These are phyloP conservation scores for Tachuris rubrigastra DNA, from an alignment of 2,113 vertebrate species.

Conservation along the genomic window DNA sequence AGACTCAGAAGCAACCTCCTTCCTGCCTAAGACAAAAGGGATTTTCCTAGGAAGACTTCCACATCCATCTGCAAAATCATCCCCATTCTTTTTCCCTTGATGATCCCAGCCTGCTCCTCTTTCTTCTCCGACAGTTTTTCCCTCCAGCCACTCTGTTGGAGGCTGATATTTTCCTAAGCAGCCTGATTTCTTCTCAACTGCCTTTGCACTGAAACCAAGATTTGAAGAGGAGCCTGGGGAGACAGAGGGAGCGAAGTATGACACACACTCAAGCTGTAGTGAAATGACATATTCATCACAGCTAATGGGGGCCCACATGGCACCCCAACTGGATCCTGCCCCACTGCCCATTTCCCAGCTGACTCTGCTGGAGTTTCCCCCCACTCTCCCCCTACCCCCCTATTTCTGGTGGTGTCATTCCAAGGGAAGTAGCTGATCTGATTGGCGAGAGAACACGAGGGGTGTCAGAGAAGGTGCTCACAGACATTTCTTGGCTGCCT, in stretches of 20 bases:
- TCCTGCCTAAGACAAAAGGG: background rate
- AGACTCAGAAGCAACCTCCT: background rate
- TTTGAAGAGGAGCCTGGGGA: conserved; percentile 1
- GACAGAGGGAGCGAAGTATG: background rate
- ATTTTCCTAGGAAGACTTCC: background rate
- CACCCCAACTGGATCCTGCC: conserved; percentile 19
- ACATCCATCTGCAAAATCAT: background rate
- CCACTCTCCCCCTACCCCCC: background rate
- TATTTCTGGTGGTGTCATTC: conserved; percentile 35
- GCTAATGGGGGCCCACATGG: background rate
- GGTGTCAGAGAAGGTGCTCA: conserved; percentile 67
- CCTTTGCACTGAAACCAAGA: background rate
- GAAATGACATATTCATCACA: conserved; percentile 17
- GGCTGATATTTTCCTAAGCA: background rate
- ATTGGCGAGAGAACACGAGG: conserved; percentile 52
- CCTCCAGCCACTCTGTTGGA: conserved; percentile 1
- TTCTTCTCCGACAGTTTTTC: background rate
- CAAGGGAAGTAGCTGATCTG: conserved; percentile 22
- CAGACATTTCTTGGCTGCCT: conserved; percentile 72
- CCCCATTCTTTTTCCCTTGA: background rate
- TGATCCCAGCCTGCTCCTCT: background rate
- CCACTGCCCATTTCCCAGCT: conserved; percentile 8
- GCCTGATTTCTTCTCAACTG: background rate
- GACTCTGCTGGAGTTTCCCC: background rate
- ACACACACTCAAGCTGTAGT: conserved; percentile 13